Percentiles rank a stretch among this genome's conserved stretches.
phyloP scores from a whole-genome alignment of 2,888 invertebrate species.

The Drosophila merina region DNA sequence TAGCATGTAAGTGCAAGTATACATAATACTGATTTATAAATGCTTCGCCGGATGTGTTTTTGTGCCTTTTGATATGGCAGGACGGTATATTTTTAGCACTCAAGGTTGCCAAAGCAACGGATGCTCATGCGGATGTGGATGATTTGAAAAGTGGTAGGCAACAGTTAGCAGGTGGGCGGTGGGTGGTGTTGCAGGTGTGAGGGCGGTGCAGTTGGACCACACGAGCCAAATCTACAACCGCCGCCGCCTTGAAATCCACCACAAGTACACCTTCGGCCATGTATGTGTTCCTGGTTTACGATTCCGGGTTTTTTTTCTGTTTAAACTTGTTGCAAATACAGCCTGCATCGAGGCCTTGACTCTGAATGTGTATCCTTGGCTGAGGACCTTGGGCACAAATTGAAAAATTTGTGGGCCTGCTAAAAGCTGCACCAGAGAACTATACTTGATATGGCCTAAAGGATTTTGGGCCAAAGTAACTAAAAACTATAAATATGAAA shows the following conservation, averaged over 20 bases:
- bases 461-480: background rate
- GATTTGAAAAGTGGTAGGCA: slow-evolving; percentile 75
- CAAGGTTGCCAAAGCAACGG: slow-evolving; percentile 66
- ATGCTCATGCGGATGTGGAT: slow-evolving; percentile 73
- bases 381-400: slow-evolving; percentile 53
- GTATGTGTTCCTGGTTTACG: slow-evolving; percentile 13
- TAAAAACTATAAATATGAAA: slow-evolving; percentile 5
- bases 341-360: slow-evolving; percentile 57
- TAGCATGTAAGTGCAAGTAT: background rate
- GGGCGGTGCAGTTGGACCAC: slow-evolving; percentile 34
- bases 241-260: slow-evolving; percentile 58
- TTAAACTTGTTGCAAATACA: slow-evolving; percentile 68
- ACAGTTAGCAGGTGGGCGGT: slow-evolving; percentile 49
- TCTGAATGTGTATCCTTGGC: slow-evolving; percentile 62
- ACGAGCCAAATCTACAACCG: slow-evolving; percentile 12
- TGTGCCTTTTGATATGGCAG: slow-evolving; percentile 66
- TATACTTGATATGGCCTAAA: slow-evolving; percentile 7
- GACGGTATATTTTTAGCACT: slow-evolving; percentile 66
- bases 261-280: slow-evolving; percentile 22
- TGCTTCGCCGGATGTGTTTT: slow-evolving; percentile 10
- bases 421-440: slow-evolving; percentile 13
- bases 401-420: slow-evolving; percentile 60
- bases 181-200: slow-evolving; percentile 10
- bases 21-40: background rate
- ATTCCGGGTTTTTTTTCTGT: slow-evolving; percentile 24